These are phyloP conservation scores for Platynereis dumerilii DNA, from an alignment of 2,888 invertebrate genomes.

Conservation along the genomic window DNA sequence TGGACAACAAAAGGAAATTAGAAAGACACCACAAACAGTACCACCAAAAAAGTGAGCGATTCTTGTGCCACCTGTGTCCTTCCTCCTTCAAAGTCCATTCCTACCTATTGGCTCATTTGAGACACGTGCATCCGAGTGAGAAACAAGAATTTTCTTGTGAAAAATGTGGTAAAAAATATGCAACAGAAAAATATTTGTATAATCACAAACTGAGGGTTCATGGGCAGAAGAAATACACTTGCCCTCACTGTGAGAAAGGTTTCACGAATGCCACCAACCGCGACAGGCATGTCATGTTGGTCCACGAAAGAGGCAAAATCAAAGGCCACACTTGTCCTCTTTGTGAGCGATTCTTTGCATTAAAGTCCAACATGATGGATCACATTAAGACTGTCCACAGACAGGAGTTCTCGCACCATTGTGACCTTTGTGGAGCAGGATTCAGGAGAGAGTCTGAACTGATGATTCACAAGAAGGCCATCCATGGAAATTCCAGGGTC, in stretches of 20 bases:
- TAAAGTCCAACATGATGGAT: conserved; percentile 19
- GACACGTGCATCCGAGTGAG: conserved; percentile 14
- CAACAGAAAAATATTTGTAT: conserved; percentile 14
- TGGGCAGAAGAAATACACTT: conserved; percentile 5
- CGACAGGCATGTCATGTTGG: conserved; percentile 8
- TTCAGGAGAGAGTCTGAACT: conserved; percentile 18
- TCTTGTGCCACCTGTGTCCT: conserved; percentile 22
- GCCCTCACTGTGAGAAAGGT: conserved; percentile 10
- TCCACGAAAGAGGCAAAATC: conserved; percentile 15
- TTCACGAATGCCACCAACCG: conserved; percentile 11
- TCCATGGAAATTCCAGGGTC: conserved; percentile 1
- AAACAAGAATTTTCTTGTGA: conserved; percentile 16
- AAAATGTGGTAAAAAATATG: conserved; percentile 12
- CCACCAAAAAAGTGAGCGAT: too few relatives aligned
- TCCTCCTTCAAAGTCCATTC: conserved; percentile 9
- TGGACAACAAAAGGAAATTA: too few relatives aligned
- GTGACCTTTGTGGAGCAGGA: conserved; percentile 11
- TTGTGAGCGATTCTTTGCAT: conserved; percentile 14
- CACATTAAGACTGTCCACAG: conserved; percentile 18
- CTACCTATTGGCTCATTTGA: conserved; percentile 14
- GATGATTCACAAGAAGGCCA: neutral
- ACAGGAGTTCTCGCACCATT: conserved; percentile 1
- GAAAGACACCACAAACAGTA: too few relatives aligned
- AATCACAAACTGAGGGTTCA: conserved; percentile 23
- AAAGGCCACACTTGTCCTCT: conserved; percentile 14